Evolutionary conservation across 2,797 vertebrate species (phyloP), one percentile per base, ranked within the genome.

Genomic region (Esox masquinongy): DNA sequence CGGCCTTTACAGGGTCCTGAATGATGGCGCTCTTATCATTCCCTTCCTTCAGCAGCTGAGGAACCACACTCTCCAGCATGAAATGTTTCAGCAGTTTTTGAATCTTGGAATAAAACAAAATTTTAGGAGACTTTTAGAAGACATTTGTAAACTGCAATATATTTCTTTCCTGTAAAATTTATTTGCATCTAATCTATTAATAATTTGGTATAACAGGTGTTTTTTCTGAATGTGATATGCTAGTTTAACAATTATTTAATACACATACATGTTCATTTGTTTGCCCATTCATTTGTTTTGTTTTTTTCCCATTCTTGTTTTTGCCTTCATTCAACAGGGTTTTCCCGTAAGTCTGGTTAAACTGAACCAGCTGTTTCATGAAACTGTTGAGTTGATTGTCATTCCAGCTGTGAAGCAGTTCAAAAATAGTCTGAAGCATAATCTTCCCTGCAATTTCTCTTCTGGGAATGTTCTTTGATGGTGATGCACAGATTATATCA

Each of bases 371-470:
- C 49, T 97, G 97, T 1, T 0, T 2, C 0, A 90, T 0, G 43
- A 98, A 99, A 83, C 22, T 95, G n/a, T 0, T 82, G 3, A 98
- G 3, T 72, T 96, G 97, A 16, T 68, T 31, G 0, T 51, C 43
- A 71, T 6, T 93, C 95, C 96, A 97, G 59, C 43, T 71, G 0
- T 1, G 83, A 0, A 99, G 93, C 1, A 95, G 79, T 50, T 95
- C 93, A 91, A 97, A 96, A 78, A 99, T 94, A 0, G 59, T 90
- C 0, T 88, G 85, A 34, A 99, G 36, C 96, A 98, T 97, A 56
- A 95, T 0, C 0, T 0, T 1, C 0, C 93, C 94, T 0, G 98
- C 96, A 0, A 94, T 91, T 43, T 50, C 75, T 92, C 95, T 95
- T 17, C 95, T 59, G 81, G 1, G 75, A 94, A 83, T 17, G 96